Conservation (phyloP, 2,113 vertebrate genomes). For the Ctenodactylus gundi region DNA sequence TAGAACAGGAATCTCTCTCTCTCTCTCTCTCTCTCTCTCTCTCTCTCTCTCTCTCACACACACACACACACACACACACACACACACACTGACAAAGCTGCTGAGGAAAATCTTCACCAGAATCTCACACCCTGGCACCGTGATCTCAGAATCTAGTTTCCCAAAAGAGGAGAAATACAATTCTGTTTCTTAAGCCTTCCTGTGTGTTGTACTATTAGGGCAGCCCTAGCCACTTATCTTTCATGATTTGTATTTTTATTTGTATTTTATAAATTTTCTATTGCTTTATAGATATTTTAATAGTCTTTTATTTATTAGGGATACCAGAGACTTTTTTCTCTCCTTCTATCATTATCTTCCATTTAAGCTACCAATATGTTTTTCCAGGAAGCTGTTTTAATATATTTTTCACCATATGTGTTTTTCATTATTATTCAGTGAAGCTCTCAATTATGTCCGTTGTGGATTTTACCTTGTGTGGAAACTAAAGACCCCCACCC, state of each 20-base stretch:
- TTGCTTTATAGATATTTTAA: too few relatives aligned
- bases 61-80: background rate
- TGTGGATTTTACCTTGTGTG: background rate
- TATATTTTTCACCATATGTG: background rate
- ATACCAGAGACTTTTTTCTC: background rate
- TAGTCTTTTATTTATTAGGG: background rate
- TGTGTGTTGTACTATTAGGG: background rate
- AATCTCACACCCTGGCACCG: accelerated
- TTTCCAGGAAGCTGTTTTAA: background rate
- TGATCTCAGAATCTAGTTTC: background rate
- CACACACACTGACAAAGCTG: background rate
- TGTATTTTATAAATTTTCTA: background rate
- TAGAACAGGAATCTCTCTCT: background rate
- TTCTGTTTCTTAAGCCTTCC: background rate
- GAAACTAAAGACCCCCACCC: background rate
- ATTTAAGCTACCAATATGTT: background rate
- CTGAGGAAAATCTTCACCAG: too few relatives aligned
- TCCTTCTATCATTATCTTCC: background rate
- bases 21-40: background rate
- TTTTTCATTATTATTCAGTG: background rate
- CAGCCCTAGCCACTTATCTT: background rate
- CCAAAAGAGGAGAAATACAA: background rate
- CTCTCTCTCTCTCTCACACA: background rate
- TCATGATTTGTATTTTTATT: background rate
- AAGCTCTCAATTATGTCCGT: background rate